phyloP scores from a whole-genome alignment of 2,113 vertebrate species.

The Tetrao urogallus region DNA sequence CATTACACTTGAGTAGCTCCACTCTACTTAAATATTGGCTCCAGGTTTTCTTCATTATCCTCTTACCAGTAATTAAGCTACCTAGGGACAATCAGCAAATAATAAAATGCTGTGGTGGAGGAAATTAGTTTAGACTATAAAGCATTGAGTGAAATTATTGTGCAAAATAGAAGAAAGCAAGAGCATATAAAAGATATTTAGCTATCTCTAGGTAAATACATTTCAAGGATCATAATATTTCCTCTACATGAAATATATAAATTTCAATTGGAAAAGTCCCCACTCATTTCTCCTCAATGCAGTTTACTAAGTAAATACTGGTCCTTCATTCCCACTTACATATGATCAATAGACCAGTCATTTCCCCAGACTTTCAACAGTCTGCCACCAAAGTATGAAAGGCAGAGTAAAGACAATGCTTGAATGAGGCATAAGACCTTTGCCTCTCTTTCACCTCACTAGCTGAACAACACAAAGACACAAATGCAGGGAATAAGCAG shows the following conservation, averaged over 20 bases:
- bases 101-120: constrained; percentile 51
- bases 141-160: constrained; percentile 27
- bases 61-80: constrained; percentile 75
- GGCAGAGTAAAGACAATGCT: background rate
- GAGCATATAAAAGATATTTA: background rate
- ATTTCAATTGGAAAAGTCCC: background rate
- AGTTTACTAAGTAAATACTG: constrained; percentile 4
- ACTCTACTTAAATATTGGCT: constrained; percentile 32
- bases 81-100: constrained; percentile 72
- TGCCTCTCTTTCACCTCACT: background rate
- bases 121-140: constrained; percentile 55
- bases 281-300: background rate
- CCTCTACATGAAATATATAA: background rate
- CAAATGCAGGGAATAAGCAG: background rate
- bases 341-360: background rate
- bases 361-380: background rate
- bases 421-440: background rate
- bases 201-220: background rate
- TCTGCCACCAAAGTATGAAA: background rate
- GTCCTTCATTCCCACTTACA: background rate
- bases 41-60: constrained; percentile 70
- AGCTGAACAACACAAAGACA: background rate
- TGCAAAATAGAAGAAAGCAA: constrained; percentile 17
- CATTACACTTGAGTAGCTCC: constrained; percentile 50
- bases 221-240: constrained; percentile 3